A percentile compares a stretch with the other conserved stretches of the same genome.
Conservation (phyloP, 2,888 invertebrate genomes). For the Drosophila monieri region DNA sequence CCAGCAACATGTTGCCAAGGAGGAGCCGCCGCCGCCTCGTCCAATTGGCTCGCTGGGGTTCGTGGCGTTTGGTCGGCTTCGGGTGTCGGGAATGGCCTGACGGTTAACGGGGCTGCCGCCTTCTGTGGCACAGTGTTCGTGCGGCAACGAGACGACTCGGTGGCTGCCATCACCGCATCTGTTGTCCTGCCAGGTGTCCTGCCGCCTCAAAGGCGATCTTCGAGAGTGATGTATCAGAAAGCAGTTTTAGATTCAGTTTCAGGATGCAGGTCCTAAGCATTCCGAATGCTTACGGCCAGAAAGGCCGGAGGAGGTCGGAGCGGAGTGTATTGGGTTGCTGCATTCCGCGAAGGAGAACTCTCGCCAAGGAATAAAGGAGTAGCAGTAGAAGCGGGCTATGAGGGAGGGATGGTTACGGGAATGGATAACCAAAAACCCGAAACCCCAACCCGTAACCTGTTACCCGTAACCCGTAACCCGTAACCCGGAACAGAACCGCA, state of each 20-base stretch:
- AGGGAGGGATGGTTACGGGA: neutral
- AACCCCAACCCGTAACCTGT: conserved; percentile 1
- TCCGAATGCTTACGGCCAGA: no score
- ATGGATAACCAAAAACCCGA: conserved; percentile 15
- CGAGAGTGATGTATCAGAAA: neutral
- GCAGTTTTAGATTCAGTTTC: conserved; percentile 35
- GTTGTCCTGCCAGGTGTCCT: neutral
- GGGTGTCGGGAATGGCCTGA: conserved; percentile 2
- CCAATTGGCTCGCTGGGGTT: conserved; percentile 61
- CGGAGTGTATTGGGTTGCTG: conserved; percentile 63
- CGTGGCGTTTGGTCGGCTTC: conserved; percentile 2
- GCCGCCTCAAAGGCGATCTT: conserved; percentile 8
- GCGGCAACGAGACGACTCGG: conserved; percentile 58
- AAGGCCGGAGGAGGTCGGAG: conserved; percentile 12
- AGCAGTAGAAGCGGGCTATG: neutral
- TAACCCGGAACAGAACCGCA: conserved; percentile 30
- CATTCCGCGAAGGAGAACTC: conserved; percentile 58
- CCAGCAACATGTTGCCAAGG: neutral
- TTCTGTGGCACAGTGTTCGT: conserved; percentile 57
- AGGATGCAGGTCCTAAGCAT: conserved; percentile 44
- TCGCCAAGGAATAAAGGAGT: conserved; percentile 2
- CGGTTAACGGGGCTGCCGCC: conserved; percentile 15
- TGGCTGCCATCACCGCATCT: conserved; percentile 21
- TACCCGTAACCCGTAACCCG: conserved; percentile 2
- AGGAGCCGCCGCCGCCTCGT: conserved; percentile 15